These are phyloP conservation scores for Pantala flavescens DNA, from an alignment of 1,140 invertebrate species.

Conservation along the genomic window DNA sequence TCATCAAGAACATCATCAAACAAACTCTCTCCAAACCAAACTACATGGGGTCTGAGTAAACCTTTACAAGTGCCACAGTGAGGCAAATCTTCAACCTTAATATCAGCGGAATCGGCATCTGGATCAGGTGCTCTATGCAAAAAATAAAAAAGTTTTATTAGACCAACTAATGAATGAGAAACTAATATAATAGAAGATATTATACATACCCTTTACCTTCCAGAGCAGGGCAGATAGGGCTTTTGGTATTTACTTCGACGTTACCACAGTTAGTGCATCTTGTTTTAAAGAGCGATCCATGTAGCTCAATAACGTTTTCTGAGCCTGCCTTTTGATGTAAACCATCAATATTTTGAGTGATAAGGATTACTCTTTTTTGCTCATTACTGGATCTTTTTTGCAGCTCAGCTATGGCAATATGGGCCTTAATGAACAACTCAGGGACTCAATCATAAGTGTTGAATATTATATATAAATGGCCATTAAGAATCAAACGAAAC, in stretches of 20 bases:
- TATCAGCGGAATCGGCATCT: slow-evolving; percentile 38
- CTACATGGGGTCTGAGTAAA: slow-evolving; percentile 71
- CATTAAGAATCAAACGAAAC: slow-evolving; percentile 14
- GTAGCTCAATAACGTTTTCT: slow-evolving; percentile 73
- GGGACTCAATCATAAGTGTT: not conserved
- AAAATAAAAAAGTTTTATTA: slow-evolving; percentile 18
- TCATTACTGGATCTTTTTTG: slow-evolving; percentile 50
- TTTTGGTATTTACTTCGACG: slow-evolving; percentile 56
- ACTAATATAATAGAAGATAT: not conserved
- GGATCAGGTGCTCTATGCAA: slow-evolving; percentile 40
- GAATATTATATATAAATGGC: slow-evolving; percentile 11
- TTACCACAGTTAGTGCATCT: slow-evolving; percentile 66
- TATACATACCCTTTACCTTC: slow-evolving; percentile 43
- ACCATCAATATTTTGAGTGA: slow-evolving; percentile 92
- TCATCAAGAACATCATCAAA: slow-evolving; percentile 49
- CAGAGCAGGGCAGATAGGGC: slow-evolving; percentile 69
- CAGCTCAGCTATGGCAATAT: slow-evolving; percentile 65
- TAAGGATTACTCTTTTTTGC: slow-evolving; percentile 52
- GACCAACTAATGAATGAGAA: not conserved
- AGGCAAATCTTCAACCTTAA: slow-evolving; percentile 57
- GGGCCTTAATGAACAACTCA: slow-evolving; percentile 48
- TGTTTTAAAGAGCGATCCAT: slow-evolving; percentile 78
- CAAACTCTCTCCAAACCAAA: slow-evolving; percentile 84
- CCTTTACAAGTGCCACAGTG: slow-evolving; percentile 58
- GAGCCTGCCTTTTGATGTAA: slow-evolving; percentile 76